These are phyloP conservation scores for Clarias macrocephalus DNA, from an alignment of 2,113 vertebrate genomes.

Conservation along the genomic window DNA sequence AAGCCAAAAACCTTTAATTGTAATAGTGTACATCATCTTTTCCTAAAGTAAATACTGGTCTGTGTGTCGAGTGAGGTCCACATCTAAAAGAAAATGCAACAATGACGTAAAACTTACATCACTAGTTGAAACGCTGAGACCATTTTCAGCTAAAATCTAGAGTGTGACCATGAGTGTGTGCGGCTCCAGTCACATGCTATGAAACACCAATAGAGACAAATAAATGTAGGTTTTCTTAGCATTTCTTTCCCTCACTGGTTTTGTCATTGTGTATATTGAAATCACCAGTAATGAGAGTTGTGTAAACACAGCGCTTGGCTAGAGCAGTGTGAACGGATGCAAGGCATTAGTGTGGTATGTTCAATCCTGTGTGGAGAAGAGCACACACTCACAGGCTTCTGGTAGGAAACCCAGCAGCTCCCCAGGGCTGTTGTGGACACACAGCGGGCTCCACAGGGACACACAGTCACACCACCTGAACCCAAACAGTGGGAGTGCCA, in stretches of 20 bases:
- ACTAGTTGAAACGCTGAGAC: neutral
- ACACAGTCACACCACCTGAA: slow-evolving; percentile 47
- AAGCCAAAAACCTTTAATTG: too few species aligned
- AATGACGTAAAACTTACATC: neutral
- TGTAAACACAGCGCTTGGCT: neutral
- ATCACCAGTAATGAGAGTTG: neutral
- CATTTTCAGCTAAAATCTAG: neutral
- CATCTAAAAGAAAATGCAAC: neutral
- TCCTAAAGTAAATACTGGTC: neutral
- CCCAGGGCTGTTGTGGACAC: slow-evolving; percentile 47
- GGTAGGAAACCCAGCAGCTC: slow-evolving; percentile 43
- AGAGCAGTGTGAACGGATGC: slow-evolving; percentile 17
- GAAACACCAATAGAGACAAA: neutral
- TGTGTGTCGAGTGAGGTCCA: neutral
- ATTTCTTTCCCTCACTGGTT: neutral
- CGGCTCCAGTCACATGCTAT: neutral
- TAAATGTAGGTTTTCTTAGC: neutral
- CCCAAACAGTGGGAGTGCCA: slow-evolving; percentile 54
- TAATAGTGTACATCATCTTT: neutral
- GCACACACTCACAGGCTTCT: slow-evolving; percentile 22
- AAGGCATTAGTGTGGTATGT: neutral
- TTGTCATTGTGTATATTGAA: neutral
- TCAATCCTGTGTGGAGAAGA: slow-evolving; percentile 32
- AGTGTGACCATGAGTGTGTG: neutral
- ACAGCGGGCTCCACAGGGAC: slow-evolving; percentile 46